Conservation (phyloP, 2,113 vertebrate species). For the Melanocharis versteri region DNA sequence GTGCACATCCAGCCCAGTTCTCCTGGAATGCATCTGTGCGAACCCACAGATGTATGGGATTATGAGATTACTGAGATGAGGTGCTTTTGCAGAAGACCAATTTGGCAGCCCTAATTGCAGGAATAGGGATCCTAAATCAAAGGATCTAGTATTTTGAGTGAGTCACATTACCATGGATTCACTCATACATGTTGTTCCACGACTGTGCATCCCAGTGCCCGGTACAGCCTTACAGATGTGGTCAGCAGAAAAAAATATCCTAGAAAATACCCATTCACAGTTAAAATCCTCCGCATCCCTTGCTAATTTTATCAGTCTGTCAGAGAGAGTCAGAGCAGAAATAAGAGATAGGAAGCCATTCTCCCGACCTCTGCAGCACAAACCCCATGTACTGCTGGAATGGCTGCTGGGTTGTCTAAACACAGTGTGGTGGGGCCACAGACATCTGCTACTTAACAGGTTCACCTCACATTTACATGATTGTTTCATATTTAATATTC, state of each 20-base stretch:
- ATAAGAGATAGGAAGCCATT: accelerated
- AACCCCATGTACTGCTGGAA: not conserved
- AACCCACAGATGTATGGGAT: not conserved
- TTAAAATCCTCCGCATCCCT: not conserved
- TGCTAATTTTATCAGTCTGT: not conserved
- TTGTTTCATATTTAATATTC: not conserved
- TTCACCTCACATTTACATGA: not conserved
- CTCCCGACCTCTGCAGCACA: not conserved
- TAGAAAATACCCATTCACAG: not conserved
- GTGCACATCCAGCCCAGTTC: not conserved
- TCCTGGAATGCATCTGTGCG: not conserved
- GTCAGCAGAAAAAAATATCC: not conserved
- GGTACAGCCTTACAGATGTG: not conserved
- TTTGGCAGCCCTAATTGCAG: not conserved
- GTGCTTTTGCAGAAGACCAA: not conserved
- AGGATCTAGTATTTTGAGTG: not conserved
- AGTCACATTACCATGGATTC: not conserved
- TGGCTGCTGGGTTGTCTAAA: not conserved
- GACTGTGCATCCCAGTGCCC: not conserved
- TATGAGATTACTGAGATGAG: not conserved
- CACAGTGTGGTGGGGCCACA: accelerated
- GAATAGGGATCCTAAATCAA: not conserved
- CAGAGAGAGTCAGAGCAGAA: not conserved
- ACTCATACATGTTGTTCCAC: not conserved
- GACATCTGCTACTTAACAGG: not conserved